Evolutionary conservation across 2,888 invertebrate genomes (phyloP).

Genomic region (Trichacis sp.): DNA sequence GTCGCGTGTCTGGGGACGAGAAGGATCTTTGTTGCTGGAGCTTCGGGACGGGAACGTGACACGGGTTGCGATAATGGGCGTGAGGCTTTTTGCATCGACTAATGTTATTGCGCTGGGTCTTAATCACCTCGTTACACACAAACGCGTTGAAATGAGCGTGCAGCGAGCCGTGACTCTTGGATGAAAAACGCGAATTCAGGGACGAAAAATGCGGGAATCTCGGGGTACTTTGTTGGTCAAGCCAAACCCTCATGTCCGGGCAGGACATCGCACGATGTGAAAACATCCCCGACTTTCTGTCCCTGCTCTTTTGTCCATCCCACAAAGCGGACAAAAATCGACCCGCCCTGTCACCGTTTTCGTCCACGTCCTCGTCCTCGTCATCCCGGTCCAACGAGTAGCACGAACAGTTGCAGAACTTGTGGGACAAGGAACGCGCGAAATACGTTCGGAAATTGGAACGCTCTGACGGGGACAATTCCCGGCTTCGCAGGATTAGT

Average conservation of each 20-base stretch:
- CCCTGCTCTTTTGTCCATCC: not conserved
- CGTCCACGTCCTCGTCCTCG: not conserved
- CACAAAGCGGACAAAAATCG: conserved; percentile 4
- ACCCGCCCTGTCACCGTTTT: not conserved
- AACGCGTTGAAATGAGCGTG: conserved; percentile 14
- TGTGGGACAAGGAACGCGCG: conserved; percentile 57
- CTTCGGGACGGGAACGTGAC: conserved; percentile 50
- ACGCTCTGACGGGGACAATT: conserved; percentile 57
- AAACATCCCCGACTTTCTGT: too few relatives aligned
- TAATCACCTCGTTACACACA: conserved; percentile 19
- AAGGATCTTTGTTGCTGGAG: conserved; percentile 65
- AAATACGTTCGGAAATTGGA: conserved; percentile 58
- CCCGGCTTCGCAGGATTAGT: conserved; percentile 56
- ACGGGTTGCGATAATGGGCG: conserved; percentile 36
- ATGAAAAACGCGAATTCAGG: conserved; percentile 16
- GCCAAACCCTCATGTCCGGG: conserved; percentile 21
- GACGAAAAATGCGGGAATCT: conserved; percentile 18
- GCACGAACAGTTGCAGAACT: conserved; percentile 58
- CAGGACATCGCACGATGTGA: conserved; percentile 36
- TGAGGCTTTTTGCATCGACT: conserved; percentile 15
- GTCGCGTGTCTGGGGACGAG: conserved; percentile 66
- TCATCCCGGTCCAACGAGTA: conserved; percentile 42
- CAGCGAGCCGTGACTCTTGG: conserved; percentile 20
- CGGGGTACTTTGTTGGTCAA: not conserved
- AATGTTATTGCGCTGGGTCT: conserved; percentile 32